Conservation (phyloP, 2,113 vertebrate species). For the Protomyctophum bolini region DNA sequence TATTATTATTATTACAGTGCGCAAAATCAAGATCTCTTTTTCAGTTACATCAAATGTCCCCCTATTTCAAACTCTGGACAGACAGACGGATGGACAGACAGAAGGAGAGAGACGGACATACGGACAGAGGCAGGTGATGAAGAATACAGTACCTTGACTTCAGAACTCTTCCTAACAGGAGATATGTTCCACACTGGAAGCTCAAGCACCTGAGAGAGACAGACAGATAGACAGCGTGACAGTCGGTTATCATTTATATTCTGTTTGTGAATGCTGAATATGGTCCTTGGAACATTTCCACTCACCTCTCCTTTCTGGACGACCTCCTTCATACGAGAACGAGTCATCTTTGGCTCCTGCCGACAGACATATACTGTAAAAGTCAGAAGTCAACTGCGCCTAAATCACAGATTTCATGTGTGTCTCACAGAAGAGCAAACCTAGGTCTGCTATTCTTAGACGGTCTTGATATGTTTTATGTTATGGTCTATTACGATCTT, state of each 20-base stretch:
- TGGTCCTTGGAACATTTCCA: slow-evolving; percentile 44
- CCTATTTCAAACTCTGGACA: too few relatives aligned
- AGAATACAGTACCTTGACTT: slow-evolving; percentile 76
- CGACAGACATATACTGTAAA: neutral
- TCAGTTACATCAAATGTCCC: too few relatives aligned
- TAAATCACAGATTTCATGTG: too few relatives aligned
- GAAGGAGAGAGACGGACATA: neutral
- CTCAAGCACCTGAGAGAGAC: slow-evolving; percentile 86
- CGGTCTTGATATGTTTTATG: too few relatives aligned
- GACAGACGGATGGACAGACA: too few relatives aligned
- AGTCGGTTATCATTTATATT: neutral
- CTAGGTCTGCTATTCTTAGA: neutral
- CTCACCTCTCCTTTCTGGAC: slow-evolving; percentile 94
- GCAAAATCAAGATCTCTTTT: too few relatives aligned
- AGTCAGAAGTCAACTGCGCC: too few relatives aligned
- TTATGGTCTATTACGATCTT: too few relatives aligned
- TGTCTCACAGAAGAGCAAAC: neutral
- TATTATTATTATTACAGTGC: too few relatives aligned
- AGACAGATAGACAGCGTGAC: neutral
- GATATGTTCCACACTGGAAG: slow-evolving; percentile 97
- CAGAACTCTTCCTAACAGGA: slow-evolving; percentile 90
- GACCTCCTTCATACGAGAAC: slow-evolving; percentile 85
- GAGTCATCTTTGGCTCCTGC: neutral
- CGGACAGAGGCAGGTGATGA: neutral
- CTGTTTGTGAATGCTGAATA: too few relatives aligned